Evolutionary conservation across 2,888 invertebrate species (phyloP), one percentile per base, ranked within the genome.

Genomic region (Hirtodrosophila histrioides): DNA sequence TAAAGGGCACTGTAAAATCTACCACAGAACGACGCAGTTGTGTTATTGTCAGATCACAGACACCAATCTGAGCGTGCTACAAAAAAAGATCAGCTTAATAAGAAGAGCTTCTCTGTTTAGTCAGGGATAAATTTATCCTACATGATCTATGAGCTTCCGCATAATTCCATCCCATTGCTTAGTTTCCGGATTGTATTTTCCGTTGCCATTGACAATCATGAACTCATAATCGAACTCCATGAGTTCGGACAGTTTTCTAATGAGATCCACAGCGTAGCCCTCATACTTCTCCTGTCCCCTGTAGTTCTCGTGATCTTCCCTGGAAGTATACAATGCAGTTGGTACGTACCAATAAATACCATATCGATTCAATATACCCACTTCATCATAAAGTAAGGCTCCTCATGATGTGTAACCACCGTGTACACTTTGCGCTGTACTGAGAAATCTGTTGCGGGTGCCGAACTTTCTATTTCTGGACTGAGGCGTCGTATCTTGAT

Each of bases 1-100:
- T 98, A 92, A 99, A 99, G 0, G 99, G 99, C 92, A 97, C 97
- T 0, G 98, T 97, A 91, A 98, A 98, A 91, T 98, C 98, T 12
- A 97, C 97, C 35, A 94, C 95, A 73, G 95, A 94, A 78, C 98
- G 95, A 55, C 99, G 93, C 57, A 96, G 95, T 90, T 96, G 97
- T 8, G 97, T 99, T 67, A 99, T 98, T 2, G 99, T 99, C 78
- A 99, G 92, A 89, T 99, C 98, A 82, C 98, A 98, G 61, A 99
- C 95, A 0, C 98, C 98, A 76, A 99, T 93, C 91, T 98, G 98
- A 8, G 98, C 98, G 93, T 96, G 96, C 98, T 98, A 92, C 31
- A 94, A 10, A 8, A 0, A 1, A 33, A n/a, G 5, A 93, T 67
- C 3, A 5, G 6, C 3, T 5, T 27, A 27, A 6, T 31, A 31